Evolutionary conservation across 2,113 vertebrate genomes (phyloP), one percentile per base, ranked within the genome.

Genomic region (Amphilophus citrinellus): DNA sequence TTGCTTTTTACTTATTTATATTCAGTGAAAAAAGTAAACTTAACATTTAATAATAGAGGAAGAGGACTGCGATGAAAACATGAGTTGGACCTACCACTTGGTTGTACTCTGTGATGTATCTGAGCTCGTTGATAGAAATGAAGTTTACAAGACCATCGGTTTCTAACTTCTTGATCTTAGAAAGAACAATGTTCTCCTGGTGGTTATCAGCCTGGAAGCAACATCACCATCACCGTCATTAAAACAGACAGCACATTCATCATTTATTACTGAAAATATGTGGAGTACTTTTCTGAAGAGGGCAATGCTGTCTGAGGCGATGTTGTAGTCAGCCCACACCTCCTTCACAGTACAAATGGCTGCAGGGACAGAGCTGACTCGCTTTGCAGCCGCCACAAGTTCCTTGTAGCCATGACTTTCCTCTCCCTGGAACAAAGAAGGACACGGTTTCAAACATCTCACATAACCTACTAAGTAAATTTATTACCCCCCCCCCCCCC

Each of bases 51-150:
- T 53, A 57, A 61, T 32, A 61, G 18, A 82, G 15, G 22, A 22
- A 77, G 22, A 60, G 17, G 18, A 44, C 68, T 8, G 66, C n/a
- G 27, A 73, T 32, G 27, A 73, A 56, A 27, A 73, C 47, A 18
- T 20, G 18, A 27, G 22, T 10, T 3, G 37, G 15, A 81, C 82
- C 6, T 90, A 99, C 98, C 97, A 94, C 89, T 87, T 97, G 95
- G 79, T 95, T 95, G 92, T 99, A 99, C 24, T 99, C 97, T 3
- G 98, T 99, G 89, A 99, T 94, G 93, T 96, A 94, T 56, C 86
- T 96, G 13, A 99, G 80, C 71, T 96, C 96, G 0, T 98, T 97
- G 24, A 95, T 94, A 39, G 81, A 93, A 84, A 99, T 60, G 15
- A 99, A 99, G 44, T 92, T 96, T 6, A 89, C 92, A 27, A 99